Conservation (phyloP, 2,797 vertebrate species). For the Halcyon smyrnensis region DNA sequence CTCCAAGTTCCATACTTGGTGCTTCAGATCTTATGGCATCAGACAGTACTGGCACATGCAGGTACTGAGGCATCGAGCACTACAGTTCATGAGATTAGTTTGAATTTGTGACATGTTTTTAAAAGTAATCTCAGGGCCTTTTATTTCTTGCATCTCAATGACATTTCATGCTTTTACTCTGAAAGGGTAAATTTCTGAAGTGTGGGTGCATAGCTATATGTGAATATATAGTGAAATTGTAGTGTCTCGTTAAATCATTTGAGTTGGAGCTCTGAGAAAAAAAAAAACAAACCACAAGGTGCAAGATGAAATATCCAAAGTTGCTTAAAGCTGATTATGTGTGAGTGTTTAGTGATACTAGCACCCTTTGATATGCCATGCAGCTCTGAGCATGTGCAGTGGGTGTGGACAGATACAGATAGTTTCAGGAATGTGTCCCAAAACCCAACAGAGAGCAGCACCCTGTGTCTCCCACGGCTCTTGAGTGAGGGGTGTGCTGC, state of each 20-base stretch:
- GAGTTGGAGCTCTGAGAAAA: background rate
- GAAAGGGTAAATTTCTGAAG: background rate
- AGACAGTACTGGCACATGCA: background rate
- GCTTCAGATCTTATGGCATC: background rate
- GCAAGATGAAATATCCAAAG: background rate
- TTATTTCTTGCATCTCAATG: background rate
- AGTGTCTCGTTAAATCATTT: background rate
- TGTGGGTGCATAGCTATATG: background rate
- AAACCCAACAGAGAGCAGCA: background rate
- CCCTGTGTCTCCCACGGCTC: fast-evolving
- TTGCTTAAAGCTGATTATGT: background rate
- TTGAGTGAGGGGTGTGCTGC: background rate
- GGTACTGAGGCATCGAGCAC: background rate
- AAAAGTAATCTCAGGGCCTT: background rate
- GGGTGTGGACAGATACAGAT: background rate
- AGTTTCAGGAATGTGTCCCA: background rate
- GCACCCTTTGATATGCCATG: background rate
- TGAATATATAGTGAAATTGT: background rate
- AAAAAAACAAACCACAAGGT: fast-evolving
- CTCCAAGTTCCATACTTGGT: background rate
- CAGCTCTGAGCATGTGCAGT: background rate
- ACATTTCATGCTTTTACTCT: background rate
- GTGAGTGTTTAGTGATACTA: background rate
- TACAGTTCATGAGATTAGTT: background rate
- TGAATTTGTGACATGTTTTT: background rate